Evolutionary conservation across 2,888 invertebrate species (phyloP).

Genomic region (Heliothis peltigera): DNA sequence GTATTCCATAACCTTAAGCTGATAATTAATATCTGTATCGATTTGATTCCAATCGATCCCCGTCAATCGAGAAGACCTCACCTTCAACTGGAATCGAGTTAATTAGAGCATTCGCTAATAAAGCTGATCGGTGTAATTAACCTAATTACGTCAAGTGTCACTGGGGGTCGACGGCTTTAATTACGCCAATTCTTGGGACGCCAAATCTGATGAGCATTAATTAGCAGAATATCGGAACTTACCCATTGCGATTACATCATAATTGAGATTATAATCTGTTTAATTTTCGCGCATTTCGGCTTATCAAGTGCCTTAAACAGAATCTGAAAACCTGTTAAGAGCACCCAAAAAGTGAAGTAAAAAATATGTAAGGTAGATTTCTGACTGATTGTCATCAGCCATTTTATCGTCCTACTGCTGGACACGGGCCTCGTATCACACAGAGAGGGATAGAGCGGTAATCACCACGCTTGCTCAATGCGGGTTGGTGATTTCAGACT

Average conservation of each 20-base stretch:
- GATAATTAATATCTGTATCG: conserved; percentile 32
- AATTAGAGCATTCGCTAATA: conserved; percentile 84
- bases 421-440: no score
- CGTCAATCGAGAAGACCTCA: conserved; percentile 59
- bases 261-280: conserved; percentile 22
- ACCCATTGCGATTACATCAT: conserved; percentile 22
- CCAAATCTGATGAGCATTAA: conserved; percentile 73
- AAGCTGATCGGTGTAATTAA: conserved; percentile 84
- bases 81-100: conserved; percentile 70
- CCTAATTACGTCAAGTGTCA: conserved; percentile 82
- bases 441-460: no score
- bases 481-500: no score
- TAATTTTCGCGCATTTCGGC: conserved; percentile 6
- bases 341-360: no score
- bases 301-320: neutral
- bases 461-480: no score
- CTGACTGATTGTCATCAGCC: no score
- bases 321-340: neutral
- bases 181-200: conserved; percentile 73
- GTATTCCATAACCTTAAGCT: conserved; percentile 7
- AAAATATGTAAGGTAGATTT: no score
- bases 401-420: no score
- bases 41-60: conserved; percentile 56
- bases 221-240: conserved; percentile 62
- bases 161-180: conserved; percentile 73